These are phyloP conservation scores for Xylocampa areola DNA, from an alignment of 2,888 invertebrate species.

Conservation along the genomic window DNA sequence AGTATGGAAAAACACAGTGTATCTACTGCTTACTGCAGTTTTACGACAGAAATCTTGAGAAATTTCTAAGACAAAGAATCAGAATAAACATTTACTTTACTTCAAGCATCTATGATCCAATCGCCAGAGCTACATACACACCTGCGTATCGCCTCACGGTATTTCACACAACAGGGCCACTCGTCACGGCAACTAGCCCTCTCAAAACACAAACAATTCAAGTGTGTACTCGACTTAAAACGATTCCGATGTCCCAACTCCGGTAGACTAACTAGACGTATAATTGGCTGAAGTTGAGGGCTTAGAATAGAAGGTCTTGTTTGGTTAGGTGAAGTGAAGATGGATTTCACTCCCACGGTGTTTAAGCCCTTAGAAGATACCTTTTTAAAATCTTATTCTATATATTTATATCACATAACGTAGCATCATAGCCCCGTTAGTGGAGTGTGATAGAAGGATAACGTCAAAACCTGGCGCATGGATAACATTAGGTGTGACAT, in stretches of 20 bases:
- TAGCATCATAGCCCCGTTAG: too few relatives aligned
- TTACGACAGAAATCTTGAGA: too few relatives aligned
- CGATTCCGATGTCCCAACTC: slow-evolving; percentile 78
- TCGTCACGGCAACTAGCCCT: slow-evolving; percentile 67
- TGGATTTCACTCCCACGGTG: slow-evolving; percentile 28
- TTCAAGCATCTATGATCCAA: slow-evolving; percentile 3
- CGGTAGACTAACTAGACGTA: slow-evolving; percentile 44
- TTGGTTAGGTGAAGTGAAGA: slow-evolving; percentile 24
- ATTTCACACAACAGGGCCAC: slow-evolving; percentile 55
- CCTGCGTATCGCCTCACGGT: slow-evolving; percentile 31
- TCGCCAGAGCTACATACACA: slow-evolving; percentile 28
- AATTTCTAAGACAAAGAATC: too few relatives aligned
- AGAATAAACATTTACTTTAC: not conserved
- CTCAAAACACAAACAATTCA: slow-evolving; percentile 55
- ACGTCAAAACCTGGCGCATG: too few relatives aligned
- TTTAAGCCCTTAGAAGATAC: not conserved
- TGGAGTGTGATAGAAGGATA: too few relatives aligned
- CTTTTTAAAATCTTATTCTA: too few relatives aligned
- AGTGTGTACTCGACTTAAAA: slow-evolving; percentile 80
- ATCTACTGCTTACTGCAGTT: too few relatives aligned
- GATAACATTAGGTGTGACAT: too few relatives aligned
- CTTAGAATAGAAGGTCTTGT: slow-evolving; percentile 25
- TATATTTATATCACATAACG: not conserved
- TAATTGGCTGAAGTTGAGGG: slow-evolving; percentile 28
- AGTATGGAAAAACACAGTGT: too few relatives aligned